Percentiles rank a stretch among this genome's conserved stretches.
Evolutionary conservation across 2,888 invertebrate species (phyloP).

Genomic region (Drosophila fulvimacula): DNA sequence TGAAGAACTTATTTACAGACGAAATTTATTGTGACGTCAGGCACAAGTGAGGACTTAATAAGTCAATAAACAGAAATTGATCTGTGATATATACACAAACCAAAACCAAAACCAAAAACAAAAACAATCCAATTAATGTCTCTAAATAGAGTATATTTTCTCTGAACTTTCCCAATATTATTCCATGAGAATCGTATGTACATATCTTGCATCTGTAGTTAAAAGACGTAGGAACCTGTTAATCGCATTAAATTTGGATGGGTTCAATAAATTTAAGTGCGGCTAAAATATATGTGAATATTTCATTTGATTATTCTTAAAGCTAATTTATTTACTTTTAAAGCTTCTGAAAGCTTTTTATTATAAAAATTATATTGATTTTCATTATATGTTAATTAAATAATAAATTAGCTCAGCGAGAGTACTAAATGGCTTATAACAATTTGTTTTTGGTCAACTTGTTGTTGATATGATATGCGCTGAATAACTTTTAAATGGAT

Average conservation of each 20-base stretch:
- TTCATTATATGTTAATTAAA: slow-evolving; percentile 3
- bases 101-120: neutral
- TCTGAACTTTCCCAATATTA: neutral
- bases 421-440: neutral
- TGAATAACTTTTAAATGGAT: neutral
- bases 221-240: neutral
- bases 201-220: neutral
- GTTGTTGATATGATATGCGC: neutral
- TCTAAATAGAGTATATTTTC: neutral
- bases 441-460: neutral
- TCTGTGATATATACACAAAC: slow-evolving; percentile 7
- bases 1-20: slow-evolving; percentile 8
- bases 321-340: neutral
- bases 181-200: too few species aligned
- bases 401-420: neutral
- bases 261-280: neutral
- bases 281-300: slow-evolving; percentile 1
- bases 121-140: slow-evolving; percentile 20
- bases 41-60: slow-evolving; percentile 2
- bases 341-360: neutral
- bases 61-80: slow-evolving; percentile 45
- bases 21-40: slow-evolving; percentile 49
- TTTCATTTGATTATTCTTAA: neutral
- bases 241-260: neutral
- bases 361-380: slow-evolving; percentile 1